Evolutionary conservation across 2,113 vertebrate species (phyloP), one percentile per base, ranked within the genome.

Genomic region (Myodes glareolus): DNA sequence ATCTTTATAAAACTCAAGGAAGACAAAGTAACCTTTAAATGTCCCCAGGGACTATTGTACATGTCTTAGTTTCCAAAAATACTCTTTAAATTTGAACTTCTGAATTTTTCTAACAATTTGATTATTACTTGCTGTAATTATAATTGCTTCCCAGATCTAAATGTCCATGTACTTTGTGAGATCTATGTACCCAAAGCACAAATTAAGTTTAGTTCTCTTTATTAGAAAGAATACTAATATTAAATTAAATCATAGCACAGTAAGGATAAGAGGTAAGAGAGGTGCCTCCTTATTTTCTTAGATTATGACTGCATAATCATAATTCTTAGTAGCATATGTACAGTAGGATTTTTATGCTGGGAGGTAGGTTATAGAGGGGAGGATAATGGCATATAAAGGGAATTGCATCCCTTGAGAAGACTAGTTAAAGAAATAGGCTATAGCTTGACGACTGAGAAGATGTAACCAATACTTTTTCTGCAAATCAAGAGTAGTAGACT

Each of bases 31-130:
- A 50, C 21, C 91, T 91, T 77, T 87, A 91, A 96, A 19, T 93
- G 42, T 95, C 25, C 77, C 36, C 47, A 81, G 21, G 68, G 19
- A 72, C 16, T 89, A 61, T 50, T 87, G 7, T 42, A 12, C 21
- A 72, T 9, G 7, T 78, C 88, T 93, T 89, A 80, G 39, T 89
- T 95, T 92, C 73, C 45, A 95, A 88, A 87, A 94, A 70, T 85
- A 52, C 33, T 81, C 13, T 55, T 96, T 90, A 63, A 94, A 93
- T 76, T 90, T 94, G 31, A 61, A 90, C 33, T 92, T 95, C 23
- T 29, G 87, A 68, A 33, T 90, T 65, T 84, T 36, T 63, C 70
- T 89, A 81, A 94, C 31, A 87, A 88, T 86, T 90, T 77, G 50
- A 14, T 72, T 97, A 4, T 58, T 96, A 16, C 52, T 81, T 93